Base-by-base conservation (phyloP, 2,797 vertebrate species). In the Sebastes aleutianus region DNA sequence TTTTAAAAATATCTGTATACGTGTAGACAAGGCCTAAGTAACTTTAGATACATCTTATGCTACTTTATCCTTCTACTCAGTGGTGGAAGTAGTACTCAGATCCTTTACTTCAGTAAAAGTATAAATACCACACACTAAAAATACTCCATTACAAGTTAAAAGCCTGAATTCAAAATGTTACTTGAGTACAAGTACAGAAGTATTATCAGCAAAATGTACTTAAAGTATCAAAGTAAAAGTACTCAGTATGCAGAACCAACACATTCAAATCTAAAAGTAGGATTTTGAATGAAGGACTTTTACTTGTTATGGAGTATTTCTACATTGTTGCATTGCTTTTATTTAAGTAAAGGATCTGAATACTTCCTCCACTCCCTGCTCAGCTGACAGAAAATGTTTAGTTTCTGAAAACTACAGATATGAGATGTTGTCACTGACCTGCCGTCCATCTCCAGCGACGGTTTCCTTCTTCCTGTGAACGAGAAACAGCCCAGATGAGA, bases 371-470 rank as follows among this genome's bases (percentile, higher is more conserved):
- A 36, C 34, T 4, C 4, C 8, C 58, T 20, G 57, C 22, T 67
- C 20, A 36, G 68, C 43, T 3, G 18, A 67, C 24, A 24, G 39
- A 39, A 63, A 20, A 14, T 8, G 5, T 32, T 24, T 14, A 18
- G 6, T 6, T 22, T 14, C 8, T 32, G 18, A 54, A 14, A 67
- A 18, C 4, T 8, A 16, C 22, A 8, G 26, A 57, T 13, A 50
- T 0, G 43, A 76, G 29, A 70, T 32, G 54, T 2, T 34, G 39
- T 59, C 78, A 86, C 89, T 80, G 71, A 90, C 90, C 90, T 88
- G 83, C 39, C 18, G 76, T 79, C 78, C 77, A 74, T 86, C 72
- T 76, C 64, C 78, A 69, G 74, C 36, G 61, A 8, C 0, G 39
- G 9, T 20, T 39, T 39, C 62, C 63, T 57, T 50, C 79, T 10